A percentile compares a stretch with the other conserved stretches of the same genome.
Conservation (phyloP, 2,113 vertebrate genomes). For the Tapirus terrestris region DNA sequence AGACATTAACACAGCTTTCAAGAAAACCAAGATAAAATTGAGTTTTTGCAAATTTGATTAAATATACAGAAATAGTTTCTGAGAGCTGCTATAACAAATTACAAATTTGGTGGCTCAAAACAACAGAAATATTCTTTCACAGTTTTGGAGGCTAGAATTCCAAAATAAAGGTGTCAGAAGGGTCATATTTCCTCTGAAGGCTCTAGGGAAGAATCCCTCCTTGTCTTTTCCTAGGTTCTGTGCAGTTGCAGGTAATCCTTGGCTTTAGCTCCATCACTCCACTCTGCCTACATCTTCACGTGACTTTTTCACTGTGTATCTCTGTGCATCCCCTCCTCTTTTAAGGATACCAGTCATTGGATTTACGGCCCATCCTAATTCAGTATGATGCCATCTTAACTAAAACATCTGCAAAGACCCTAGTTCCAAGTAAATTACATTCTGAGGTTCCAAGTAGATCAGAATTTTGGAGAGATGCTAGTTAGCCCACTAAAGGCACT, state of each 20-base stretch:
- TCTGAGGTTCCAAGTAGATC: neutral
- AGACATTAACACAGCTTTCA: neutral
- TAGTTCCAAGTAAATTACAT: neutral
- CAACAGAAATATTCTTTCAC: neutral
- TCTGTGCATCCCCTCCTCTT: neutral
- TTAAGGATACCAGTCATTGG: neutral
- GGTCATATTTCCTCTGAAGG: neutral
- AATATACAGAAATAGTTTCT: neutral
- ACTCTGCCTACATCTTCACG: neutral
- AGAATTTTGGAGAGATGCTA: neutral
- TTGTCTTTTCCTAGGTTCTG: neutral
- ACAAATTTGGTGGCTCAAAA: neutral
- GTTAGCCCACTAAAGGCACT: neutral
- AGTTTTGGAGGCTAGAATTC: neutral
- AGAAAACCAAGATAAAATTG: neutral
- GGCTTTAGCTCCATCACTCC: neutral
- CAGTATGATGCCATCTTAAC: neutral
- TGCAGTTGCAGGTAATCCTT: neutral
- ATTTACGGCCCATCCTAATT: neutral
- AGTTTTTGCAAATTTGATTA: neutral
- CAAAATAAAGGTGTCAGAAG: neutral
- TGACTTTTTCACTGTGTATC: neutral
- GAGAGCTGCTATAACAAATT: neutral
- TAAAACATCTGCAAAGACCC: neutral
- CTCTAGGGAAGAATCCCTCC: neutral